Evolutionary conservation across 2,888 invertebrate species (phyloP).

Genomic region (Clitarchus hookeri): DNA sequence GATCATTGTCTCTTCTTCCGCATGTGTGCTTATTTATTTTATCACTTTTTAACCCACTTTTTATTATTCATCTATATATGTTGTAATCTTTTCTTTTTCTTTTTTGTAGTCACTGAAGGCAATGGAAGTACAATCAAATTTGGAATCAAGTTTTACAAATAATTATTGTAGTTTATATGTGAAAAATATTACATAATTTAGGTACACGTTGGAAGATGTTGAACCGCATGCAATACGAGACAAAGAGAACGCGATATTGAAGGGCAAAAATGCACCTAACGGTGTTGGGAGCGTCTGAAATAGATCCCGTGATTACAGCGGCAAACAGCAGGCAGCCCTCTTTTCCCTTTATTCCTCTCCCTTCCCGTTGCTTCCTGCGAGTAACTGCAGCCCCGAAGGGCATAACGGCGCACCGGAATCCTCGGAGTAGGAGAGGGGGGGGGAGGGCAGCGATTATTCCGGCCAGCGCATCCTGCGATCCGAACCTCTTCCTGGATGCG

Average conservation of each 20-base stretch:
- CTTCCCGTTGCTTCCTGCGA: not conserved
- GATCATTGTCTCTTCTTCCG: no score
- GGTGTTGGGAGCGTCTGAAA: not conserved
- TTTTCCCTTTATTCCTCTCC: not conserved
- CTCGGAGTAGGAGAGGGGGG: not conserved
- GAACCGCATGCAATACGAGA: not conserved
- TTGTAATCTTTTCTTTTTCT: no score
- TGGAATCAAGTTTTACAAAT: no score
- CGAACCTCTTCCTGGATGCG: not conserved
- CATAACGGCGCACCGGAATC: not conserved
- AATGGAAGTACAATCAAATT: no score
- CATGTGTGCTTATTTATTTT: no score
- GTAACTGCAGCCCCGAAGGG: not conserved
- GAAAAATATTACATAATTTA: no score
- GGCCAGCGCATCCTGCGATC: slow-evolving; percentile 4
- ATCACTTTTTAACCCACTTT: no score
- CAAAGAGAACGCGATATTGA: not conserved
- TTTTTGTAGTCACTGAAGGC: no score
- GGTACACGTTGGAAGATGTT: no score
- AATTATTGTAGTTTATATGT: no score
- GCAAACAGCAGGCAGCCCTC: not conserved
- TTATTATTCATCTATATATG: no score
- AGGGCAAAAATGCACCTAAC: not conserved
- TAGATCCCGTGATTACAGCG: not conserved
- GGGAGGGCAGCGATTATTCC: not conserved